phyloP scores from a whole-genome alignment of 2,113 vertebrate species.

The Cheilinus undulatus region DNA sequence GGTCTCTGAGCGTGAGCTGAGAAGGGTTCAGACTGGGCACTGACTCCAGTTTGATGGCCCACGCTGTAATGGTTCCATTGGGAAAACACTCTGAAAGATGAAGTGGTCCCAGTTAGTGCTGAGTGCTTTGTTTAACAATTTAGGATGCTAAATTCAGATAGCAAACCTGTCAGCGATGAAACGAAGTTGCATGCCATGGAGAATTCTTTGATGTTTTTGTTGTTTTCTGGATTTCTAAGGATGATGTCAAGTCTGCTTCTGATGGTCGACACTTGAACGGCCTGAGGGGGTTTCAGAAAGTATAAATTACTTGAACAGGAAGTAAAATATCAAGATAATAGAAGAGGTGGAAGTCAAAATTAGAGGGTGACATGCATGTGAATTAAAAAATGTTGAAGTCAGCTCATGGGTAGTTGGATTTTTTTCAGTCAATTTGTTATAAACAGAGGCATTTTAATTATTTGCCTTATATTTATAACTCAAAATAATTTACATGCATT shows the following conservation, averaged over 20 bases:
- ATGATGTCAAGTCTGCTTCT: conserved; percentile 62
- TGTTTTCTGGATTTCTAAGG: conserved; percentile 43
- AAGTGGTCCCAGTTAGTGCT: neutral
- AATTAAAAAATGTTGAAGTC: too few relatives aligned
- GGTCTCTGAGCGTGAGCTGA: conserved; percentile 73
- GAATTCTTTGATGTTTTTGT: conserved; percentile 49
- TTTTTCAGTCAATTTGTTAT: too few relatives aligned
- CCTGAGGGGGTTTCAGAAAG: conserved; percentile 38
- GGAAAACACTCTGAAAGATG: conserved; percentile 76
- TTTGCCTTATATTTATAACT: too few relatives aligned
- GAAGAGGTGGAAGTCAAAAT: too few relatives aligned
- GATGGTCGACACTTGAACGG: conserved; percentile 45
- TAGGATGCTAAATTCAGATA: too few relatives aligned
- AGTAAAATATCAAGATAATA: too few relatives aligned
- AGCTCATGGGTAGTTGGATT: too few relatives aligned
- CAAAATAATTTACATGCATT: too few relatives aligned
- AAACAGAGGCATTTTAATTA: too few relatives aligned
- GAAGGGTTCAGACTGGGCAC: conserved; percentile 65
- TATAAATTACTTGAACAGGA: too few relatives aligned
- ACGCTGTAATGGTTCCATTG: conserved; percentile 78
- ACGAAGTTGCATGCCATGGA: conserved; percentile 69
- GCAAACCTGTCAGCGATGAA: conserved; percentile 62
- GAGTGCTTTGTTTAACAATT: fast-evolving
- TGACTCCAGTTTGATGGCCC: conserved; percentile 76
- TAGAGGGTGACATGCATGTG: too few relatives aligned